Percentiles rank a stretch among this genome's conserved stretches.
phyloP scores from a whole-genome alignment of 2,888 invertebrate genomes.

The Noctua comes region DNA sequence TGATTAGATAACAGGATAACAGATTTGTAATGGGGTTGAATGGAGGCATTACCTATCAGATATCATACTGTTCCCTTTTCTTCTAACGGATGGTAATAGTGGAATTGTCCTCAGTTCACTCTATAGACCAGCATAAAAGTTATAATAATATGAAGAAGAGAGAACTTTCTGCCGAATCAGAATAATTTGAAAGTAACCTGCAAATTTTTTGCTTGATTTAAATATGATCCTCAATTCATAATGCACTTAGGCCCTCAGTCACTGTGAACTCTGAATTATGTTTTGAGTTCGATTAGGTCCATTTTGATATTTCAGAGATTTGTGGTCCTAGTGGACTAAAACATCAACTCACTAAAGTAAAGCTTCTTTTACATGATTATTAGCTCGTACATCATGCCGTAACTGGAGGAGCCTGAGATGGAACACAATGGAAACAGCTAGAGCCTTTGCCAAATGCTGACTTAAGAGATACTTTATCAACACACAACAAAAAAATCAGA shows the following conservation, averaged over 20 bases:
- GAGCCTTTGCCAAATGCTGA: too few relatives aligned
- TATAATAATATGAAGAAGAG: not conserved
- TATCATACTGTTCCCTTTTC: not conserved
- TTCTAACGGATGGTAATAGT: not conserved
- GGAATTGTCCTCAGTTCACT: not conserved
- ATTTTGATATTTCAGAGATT: not conserved
- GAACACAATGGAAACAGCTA: too few relatives aligned
- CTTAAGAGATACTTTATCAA: too few relatives aligned
- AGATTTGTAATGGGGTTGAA: not conserved
- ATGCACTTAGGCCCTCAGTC: too few relatives aligned
- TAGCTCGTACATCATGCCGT: too few relatives aligned
- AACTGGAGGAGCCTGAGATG: too few relatives aligned
- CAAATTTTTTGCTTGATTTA: not conserved
- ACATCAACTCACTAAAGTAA: not conserved
- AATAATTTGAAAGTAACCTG: not conserved
- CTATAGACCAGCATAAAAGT: not conserved
- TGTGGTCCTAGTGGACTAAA: not conserved
- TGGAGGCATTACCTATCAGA: not conserved
- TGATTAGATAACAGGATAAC: slow-evolving; percentile 4
- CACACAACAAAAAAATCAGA: too few relatives aligned
- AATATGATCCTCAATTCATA: not conserved
- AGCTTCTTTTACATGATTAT: not conserved
- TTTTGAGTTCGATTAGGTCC: not conserved
- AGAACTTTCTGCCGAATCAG: not conserved
- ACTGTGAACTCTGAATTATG: not conserved